These are phyloP conservation scores for Taenioides sp. DNA, from an alignment of 2,797 vertebrate genomes.

Conservation along the genomic window DNA sequence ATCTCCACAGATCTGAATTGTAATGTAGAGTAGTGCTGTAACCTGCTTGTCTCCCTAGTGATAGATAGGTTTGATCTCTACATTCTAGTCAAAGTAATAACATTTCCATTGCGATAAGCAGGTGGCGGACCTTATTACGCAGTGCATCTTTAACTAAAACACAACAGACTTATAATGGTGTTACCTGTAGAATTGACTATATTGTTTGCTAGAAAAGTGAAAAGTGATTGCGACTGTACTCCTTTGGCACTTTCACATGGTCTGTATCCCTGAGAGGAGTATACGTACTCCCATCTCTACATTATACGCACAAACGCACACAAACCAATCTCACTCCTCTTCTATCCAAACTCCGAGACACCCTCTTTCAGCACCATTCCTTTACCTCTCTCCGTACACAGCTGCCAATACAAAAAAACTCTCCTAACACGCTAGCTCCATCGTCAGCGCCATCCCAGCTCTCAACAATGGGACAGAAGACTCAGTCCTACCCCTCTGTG, in stretches of 20 bases:
- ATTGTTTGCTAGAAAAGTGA: not conserved
- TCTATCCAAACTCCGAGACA: slow-evolving; percentile 19
- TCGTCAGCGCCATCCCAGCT: slow-evolving; percentile 23
- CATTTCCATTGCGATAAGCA: too few relatives aligned
- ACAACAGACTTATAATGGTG: not conserved
- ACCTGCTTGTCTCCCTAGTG: too few relatives aligned
- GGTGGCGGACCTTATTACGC: too few relatives aligned
- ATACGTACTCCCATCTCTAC: slow-evolving; percentile 15
- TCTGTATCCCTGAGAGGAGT: slow-evolving; percentile 1
- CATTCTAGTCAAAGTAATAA: too few relatives aligned
- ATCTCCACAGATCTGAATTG: too few relatives aligned
- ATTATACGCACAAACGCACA: slow-evolving; percentile 15
- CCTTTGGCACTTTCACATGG: not conserved
- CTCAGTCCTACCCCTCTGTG: slow-evolving; percentile 1
- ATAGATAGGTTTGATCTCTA: too few relatives aligned
- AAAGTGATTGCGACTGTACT: not conserved
- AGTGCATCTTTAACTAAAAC: not conserved
- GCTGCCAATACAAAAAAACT: slow-evolving; percentile 34
- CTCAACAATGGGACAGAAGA: slow-evolving; percentile 13
- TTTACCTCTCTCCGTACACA: slow-evolving; percentile 21
- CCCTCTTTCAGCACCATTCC: slow-evolving; percentile 9
- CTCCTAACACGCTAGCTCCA: slow-evolving; percentile 26
- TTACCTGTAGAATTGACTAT: too few relatives aligned
- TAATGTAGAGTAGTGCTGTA: too few relatives aligned
- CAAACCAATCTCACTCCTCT: slow-evolving; percentile 17